These are phyloP conservation scores for Catalaphyllia jardinei DNA, from an alignment of 64 coral and sea anemone species.

Conservation along the genomic window DNA sequence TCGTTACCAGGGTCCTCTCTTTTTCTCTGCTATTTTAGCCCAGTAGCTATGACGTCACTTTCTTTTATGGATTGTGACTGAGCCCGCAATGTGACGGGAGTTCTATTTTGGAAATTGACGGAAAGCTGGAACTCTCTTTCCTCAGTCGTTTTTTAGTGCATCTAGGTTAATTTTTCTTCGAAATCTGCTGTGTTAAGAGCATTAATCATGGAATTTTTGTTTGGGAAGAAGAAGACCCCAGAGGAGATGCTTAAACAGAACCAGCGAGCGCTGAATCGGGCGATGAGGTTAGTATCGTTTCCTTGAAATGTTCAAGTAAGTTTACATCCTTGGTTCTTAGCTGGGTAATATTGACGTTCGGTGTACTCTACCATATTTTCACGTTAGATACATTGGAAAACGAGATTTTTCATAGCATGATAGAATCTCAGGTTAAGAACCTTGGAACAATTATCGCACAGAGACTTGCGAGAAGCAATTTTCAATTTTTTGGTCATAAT, in stretches of 20 bases:
- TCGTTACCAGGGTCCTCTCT: too few relatives aligned
- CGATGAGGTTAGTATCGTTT: slow-evolving; percentile 76
- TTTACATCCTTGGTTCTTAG: too few relatives aligned
- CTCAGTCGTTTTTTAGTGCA: not conserved
- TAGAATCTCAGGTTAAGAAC: too few relatives aligned
- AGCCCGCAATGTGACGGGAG: not conserved
- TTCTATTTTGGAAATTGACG: slow-evolving; percentile 1
- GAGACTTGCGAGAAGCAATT: too few relatives aligned
- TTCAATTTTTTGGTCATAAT: too few relatives aligned
- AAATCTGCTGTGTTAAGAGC: not conserved
- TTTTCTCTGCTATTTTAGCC: too few relatives aligned
- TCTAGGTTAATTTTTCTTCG: not conserved
- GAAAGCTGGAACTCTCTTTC: not conserved
- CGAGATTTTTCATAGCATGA: too few relatives aligned
- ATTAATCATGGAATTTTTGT: slow-evolving; percentile 66
- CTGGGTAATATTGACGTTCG: too few relatives aligned
- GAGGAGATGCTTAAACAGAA: slow-evolving; percentile 97
- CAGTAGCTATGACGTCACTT: not conserved
- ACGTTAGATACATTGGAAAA: too few relatives aligned
- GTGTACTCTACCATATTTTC: too few relatives aligned
- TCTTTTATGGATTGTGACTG: not conserved
- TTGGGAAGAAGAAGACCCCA: slow-evolving; percentile 94
- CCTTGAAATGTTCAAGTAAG: not conserved
- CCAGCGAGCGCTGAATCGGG: slow-evolving; percentile 86
- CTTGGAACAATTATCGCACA: too few relatives aligned